Evolutionary conservation across 2,113 vertebrate species (phyloP), one percentile per base, ranked within the genome.

Genomic region (Entelurus aequoreus): DNA sequence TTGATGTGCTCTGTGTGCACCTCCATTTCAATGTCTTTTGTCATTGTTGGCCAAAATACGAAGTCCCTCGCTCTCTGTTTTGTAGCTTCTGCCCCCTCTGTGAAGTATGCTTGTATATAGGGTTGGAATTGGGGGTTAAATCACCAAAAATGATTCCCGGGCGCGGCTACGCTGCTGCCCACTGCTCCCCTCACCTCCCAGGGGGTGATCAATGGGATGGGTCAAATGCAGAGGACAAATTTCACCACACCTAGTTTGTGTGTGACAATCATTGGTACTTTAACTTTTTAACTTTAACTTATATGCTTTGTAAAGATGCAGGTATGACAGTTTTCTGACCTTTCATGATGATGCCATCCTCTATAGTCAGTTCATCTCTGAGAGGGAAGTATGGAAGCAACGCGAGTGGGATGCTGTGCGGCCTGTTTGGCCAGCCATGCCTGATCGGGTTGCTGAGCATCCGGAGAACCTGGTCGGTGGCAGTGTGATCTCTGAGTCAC

Each of bases 31-130:
- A 42, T 42, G 3, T 42, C 40, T 42, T 42, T 42, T 42, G 40
- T 42, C 40, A 42, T 42, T 9, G 40, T 8, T 42, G 40, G 40
- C 40, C 40, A 42, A 3, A 42, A 42, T 28, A 62, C n/a, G 0
- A 61, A 55, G 9, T 8, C n/a, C 44, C 69, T 54, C 0, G 61
- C 61, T 52, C 66, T 69, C 1, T 15, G 19, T 9, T 74, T 48
- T 0, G 50, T 64, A 0, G 71, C 54, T 2, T 74, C 54, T 0
- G 14, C 19, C 8, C 65, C 65, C 65, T 46, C n/a, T 64, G 37
- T 74, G 66, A 2, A 38, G 2, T 3, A 65, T 64, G 5, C 0
- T 12, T 0, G 37, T 28, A 1, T 19, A n/a, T n/a, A n/a, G n/a
- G n/a, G n/a, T n/a, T n/a, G n/a, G n/a, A n/a, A n/a, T n/a, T n/a